These are phyloP conservation scores for Petrolisthes manimaculis DNA, from an alignment of 2,888 invertebrate species.

Conservation along the genomic window DNA sequence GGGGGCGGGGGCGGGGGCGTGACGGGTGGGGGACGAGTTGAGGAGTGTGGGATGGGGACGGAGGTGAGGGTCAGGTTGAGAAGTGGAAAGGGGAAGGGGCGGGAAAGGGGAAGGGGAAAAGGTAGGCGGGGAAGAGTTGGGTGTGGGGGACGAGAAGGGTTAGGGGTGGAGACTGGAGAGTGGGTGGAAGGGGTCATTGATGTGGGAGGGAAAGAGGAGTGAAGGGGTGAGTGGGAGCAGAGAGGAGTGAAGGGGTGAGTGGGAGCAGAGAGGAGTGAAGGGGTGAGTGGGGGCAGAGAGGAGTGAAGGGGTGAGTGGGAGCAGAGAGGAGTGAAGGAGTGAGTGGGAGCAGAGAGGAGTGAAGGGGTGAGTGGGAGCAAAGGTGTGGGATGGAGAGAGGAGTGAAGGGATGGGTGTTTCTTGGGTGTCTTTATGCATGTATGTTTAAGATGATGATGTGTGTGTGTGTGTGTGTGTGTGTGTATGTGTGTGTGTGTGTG, in stretches of 20 bases:
- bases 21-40: too few relatives aligned
- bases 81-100: background rate
- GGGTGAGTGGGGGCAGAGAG: background rate
- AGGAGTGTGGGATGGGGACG: too few relatives aligned
- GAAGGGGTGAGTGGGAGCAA: background rate
- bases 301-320: background rate
- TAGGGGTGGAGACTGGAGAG: background rate
- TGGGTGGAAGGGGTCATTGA: background rate
- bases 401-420: too few relatives aligned
- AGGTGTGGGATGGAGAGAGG: background rate
- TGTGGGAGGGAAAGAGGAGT: background rate
- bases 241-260: background rate
- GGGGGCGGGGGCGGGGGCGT: too few relatives aligned
- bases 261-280: too few relatives aligned
- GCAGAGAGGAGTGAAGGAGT: too few relatives aligned
- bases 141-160: background rate
- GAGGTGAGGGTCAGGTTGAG: background rate
- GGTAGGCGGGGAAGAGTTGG: background rate
- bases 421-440: background rate
- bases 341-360: background rate
- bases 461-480: constrained; percentile 20
- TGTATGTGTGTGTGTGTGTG: constrained; percentile 30
- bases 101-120: background rate
- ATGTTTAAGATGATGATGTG: constrained; percentile 6
- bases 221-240: background rate